phyloP scores from a whole-genome alignment of 2,113 vertebrate genomes.

The Ctenomys sociabilis region DNA sequence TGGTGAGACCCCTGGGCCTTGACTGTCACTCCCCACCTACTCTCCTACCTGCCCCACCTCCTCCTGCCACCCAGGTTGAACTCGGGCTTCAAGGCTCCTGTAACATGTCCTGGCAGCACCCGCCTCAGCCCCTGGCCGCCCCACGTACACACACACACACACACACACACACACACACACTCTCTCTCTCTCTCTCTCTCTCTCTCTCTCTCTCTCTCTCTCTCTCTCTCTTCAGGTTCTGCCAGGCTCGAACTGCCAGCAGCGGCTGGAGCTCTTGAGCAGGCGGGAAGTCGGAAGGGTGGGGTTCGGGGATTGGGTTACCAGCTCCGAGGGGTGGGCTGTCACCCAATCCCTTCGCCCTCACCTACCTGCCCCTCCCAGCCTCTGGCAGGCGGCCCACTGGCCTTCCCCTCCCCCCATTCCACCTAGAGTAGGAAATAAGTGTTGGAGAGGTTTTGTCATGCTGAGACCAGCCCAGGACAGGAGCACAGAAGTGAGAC shows the following conservation, averaged over 20 bases:
- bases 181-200: too few relatives aligned
- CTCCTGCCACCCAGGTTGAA: slow-evolving; percentile 81
- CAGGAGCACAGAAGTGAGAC: not conserved
- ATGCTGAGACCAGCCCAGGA: slow-evolving; percentile 57
- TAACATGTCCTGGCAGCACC: slow-evolving; percentile 80
- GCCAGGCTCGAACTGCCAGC: slow-evolving; percentile 71
- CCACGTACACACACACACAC: not conserved
- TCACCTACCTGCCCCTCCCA: slow-evolving; percentile 69
- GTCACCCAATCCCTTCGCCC: slow-evolving; percentile 75
- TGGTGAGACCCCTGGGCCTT: slow-evolving; percentile 68
- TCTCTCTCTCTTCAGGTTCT: too few relatives aligned
- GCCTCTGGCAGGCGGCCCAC: slow-evolving; percentile 66
- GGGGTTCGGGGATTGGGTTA: slow-evolving; percentile 72
- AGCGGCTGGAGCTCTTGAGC: slow-evolving; percentile 72
- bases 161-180: slow-evolving; percentile 41
- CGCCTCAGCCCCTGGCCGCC: slow-evolving; percentile 67
- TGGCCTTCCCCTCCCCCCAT: slow-evolving; percentile 55
- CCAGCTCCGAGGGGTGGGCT: slow-evolving; percentile 74
- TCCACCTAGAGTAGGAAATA: slow-evolving; percentile 71
- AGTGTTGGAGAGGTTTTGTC: slow-evolving; percentile 67
- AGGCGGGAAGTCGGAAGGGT: slow-evolving; percentile 59
- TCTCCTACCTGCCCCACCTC: slow-evolving; percentile 64
- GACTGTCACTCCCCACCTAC: slow-evolving; percentile 69
- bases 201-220: too few relatives aligned
- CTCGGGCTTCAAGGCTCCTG: slow-evolving; percentile 72